Conservation (phyloP, 2,113 vertebrate genomes). For the crab-eating macaque (Macaca fascicularis) region T2T-MFA8v1.1 NC_088381.1:82902501-82903000, state of each 20-base stretch:
- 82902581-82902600: neutral
- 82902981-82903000: neutral
- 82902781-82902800: neutral
- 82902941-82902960: neutral
- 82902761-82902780: neutral
- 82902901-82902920: neutral
- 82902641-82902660: neutral
- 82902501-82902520: too few species aligned
- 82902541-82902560: neutral
- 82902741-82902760: neutral
- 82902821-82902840: neutral
- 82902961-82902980: neutral
- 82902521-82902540: neutral
- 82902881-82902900: neutral
- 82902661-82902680: neutral
- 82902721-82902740: neutral
- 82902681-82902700: neutral
- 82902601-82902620: neutral
- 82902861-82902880: neutral
- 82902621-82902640: neutral
- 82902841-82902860: neutral
- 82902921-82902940: neutral
- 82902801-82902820: neutral
- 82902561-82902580: neutral
- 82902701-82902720: neutral